These are phyloP conservation scores for Scolopax rusticola DNA, from an alignment of 2,797 vertebrate genomes.

Conservation along the genomic window DNA sequence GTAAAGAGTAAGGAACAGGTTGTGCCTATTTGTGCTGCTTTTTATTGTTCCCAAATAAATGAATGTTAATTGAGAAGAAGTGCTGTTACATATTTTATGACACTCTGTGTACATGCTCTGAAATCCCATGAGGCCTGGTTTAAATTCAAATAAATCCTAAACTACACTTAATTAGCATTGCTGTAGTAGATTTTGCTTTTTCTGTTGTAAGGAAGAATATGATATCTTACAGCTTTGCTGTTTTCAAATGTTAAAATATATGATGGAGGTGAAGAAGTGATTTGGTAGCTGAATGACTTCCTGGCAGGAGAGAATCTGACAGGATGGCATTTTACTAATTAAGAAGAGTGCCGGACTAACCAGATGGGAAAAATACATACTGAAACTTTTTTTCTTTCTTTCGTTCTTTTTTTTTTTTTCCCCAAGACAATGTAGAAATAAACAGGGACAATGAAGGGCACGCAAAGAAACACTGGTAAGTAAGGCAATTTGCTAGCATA, in stretches of 20 bases:
- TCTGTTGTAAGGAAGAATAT: constrained; percentile 65
- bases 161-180: constrained; percentile 74
- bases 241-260: constrained; percentile 77
- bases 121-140: constrained; percentile 75
- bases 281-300: constrained; percentile 80
- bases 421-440: constrained; percentile 71
- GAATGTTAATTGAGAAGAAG: constrained; percentile 76
- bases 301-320: constrained; percentile 79
- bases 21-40: constrained; percentile 66
- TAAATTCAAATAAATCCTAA: constrained; percentile 77
- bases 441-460: constrained; percentile 70
- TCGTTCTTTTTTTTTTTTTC: neutral
- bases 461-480: neutral
- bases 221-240: constrained; percentile 69
- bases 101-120: constrained; percentile 58
- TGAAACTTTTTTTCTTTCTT: constrained; percentile 66
- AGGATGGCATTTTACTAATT: constrained; percentile 81
- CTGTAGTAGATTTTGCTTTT: constrained; percentile 60
- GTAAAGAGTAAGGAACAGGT: constrained; percentile 47
- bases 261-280: constrained; percentile 80
- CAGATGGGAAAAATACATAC: constrained; percentile 79
- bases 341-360: constrained; percentile 78
- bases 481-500: constrained; percentile 16
- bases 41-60: constrained; percentile 76
- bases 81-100: constrained; percentile 73